Conservation (phyloP, 1,140 invertebrate species). For the Euura saliciscinereae region DNA sequence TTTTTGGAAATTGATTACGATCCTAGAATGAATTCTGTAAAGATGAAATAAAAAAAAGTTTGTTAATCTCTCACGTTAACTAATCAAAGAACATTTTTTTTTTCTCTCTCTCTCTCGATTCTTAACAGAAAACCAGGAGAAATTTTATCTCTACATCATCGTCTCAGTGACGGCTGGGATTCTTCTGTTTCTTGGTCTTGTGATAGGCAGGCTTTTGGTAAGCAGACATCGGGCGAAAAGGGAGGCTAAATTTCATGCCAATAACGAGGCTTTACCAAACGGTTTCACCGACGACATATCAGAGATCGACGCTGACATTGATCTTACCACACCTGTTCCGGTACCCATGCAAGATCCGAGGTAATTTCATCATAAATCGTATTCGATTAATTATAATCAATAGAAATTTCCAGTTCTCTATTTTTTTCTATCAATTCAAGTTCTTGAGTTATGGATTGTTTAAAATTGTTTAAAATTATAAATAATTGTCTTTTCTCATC, state of each 20-base stretch:
- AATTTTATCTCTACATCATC: slow-evolving; percentile 78
- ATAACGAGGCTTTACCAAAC: slow-evolving; percentile 69
- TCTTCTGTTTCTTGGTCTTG: slow-evolving; percentile 69
- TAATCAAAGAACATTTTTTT: neutral
- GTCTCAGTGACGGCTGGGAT: slow-evolving; percentile 73
- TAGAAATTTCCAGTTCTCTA: too few species aligned
- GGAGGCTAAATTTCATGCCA: slow-evolving; percentile 61
- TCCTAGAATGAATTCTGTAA: slow-evolving; percentile 9
- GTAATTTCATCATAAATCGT: too few species aligned
- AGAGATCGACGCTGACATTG: slow-evolving; percentile 75
- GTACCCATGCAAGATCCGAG: slow-evolving; percentile 59
- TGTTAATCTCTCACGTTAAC: too few species aligned
- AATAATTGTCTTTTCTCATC: too few species aligned
- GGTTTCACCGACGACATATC: slow-evolving; percentile 75
- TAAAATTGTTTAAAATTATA: too few species aligned
- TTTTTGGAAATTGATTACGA: neutral
- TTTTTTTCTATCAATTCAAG: too few species aligned
- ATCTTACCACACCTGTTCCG: slow-evolving; percentile 66
- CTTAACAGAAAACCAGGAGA: slow-evolving; percentile 76
- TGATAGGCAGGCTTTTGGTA: slow-evolving; percentile 70
- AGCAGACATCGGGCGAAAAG: slow-evolving; percentile 65
- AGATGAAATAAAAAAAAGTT: neutral
- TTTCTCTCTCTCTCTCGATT: neutral
- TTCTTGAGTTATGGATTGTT: too few species aligned
- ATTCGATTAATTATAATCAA: too few species aligned